Evolutionary conservation across 2,113 vertebrate species (phyloP).

Genomic region (Gallinago jamesoni): DNA sequence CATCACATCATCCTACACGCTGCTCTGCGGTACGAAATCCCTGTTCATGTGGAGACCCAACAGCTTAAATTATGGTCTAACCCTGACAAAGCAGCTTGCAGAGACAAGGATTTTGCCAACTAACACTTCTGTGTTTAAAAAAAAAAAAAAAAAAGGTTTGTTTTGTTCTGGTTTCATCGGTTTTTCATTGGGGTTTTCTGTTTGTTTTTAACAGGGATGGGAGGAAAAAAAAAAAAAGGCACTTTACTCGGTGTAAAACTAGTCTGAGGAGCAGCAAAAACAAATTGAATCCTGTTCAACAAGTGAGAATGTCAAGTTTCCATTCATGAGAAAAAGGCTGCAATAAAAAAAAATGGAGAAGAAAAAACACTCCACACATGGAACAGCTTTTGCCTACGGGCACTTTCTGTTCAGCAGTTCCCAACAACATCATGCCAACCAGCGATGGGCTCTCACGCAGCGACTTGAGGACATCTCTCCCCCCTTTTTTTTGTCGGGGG

Average conservation of each 20-base stretch:
- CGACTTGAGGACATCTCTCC: not conserved
- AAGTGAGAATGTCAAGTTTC: not conserved
- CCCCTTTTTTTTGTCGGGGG: not conserved
- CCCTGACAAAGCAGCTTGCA: not conserved
- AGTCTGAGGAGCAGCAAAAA: not conserved
- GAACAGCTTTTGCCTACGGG: not conserved
- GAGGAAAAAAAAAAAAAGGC: not conserved
- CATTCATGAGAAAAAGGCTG: not conserved
- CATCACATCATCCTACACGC: accelerated
- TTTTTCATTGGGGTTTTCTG: not conserved
- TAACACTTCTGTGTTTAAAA: not conserved
- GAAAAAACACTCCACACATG: not conserved
- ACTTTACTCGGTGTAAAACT: not conserved
- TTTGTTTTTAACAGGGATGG: not conserved
- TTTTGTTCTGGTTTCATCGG: not conserved
- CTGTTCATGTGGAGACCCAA: not conserved
- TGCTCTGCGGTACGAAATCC: not conserved
- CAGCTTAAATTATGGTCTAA: not conserved
- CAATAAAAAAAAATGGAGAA: not conserved
- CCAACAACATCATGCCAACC: not conserved
- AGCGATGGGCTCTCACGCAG: not conserved
- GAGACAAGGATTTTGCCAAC: not conserved
- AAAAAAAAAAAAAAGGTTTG: not conserved
- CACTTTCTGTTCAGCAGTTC: not conserved
- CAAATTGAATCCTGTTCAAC: not conserved